A percentile compares a stretch with the other conserved stretches of the same genome.
These are phyloP conservation scores for Eupithecia vulgata DNA, from an alignment of 2,888 invertebrate genomes.

Conservation along the genomic window DNA sequence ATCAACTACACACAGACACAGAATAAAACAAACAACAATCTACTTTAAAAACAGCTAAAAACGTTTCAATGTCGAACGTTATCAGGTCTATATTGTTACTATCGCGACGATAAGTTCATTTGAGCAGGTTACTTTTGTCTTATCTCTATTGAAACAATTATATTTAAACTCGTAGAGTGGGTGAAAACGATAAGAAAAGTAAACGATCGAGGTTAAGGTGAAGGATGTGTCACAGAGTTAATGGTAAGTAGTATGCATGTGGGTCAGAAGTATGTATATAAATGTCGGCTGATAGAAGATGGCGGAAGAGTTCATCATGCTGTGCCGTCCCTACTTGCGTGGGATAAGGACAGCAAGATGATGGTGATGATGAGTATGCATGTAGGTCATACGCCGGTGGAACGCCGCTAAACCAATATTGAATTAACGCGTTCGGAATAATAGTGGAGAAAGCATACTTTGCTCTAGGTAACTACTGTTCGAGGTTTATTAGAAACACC, in stretches of 20 bases:
- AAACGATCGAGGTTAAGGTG: constrained; percentile 58
- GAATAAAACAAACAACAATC: not conserved
- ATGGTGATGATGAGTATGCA: constrained; percentile 6
- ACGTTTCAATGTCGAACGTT: constrained; percentile 38
- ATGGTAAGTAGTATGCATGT: constrained; percentile 42
- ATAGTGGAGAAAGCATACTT: constrained; percentile 74
- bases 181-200: constrained; percentile 50
- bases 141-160: constrained; percentile 38
- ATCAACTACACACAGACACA: not conserved
- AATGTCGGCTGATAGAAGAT: no score
- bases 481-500: constrained; percentile 43
- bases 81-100: constrained; percentile 44
- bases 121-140: constrained; percentile 45
- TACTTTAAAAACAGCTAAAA: constrained; percentile 3
- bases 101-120: constrained; percentile 44
- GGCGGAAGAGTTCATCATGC: no score
- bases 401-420: constrained; percentile 76
- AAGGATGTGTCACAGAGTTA: constrained; percentile 59
- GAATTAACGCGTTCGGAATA: constrained; percentile 78
- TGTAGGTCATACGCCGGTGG: constrained; percentile 61
- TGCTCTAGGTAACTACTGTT: constrained; percentile 42
- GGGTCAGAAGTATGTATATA: constrained; percentile 40
- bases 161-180: constrained; percentile 39
- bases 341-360: no score
- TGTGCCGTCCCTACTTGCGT: no score